These are phyloP conservation scores for Hemicordylus capensis DNA, from an alignment of 2,113 vertebrate species.

Conservation along the genomic window DNA sequence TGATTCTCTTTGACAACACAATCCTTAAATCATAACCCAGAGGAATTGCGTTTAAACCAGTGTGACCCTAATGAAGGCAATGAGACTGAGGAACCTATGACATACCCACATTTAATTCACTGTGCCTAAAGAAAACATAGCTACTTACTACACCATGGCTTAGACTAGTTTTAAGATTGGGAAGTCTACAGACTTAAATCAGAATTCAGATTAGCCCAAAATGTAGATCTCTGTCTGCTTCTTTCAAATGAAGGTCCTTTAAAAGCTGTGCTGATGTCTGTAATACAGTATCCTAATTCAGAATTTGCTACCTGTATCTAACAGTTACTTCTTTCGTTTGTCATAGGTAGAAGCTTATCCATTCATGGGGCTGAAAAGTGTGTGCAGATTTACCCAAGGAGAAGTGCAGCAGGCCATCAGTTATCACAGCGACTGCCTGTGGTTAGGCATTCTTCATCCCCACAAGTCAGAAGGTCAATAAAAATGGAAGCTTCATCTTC, in stretches of 20 bases:
- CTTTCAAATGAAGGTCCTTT: neutral
- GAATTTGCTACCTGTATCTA: conserved; percentile 29
- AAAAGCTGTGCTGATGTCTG: neutral
- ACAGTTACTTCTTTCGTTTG: conserved; percentile 56
- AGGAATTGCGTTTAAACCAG: neutral
- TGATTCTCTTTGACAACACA: neutral
- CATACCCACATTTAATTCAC: too few relatives aligned
- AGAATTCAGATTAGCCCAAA: conserved; percentile 22
- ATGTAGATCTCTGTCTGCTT: neutral
- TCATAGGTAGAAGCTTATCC: conserved; percentile 89
- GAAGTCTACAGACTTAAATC: neutral
- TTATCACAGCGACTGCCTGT: conserved; percentile 74
- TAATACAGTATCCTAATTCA: conserved; percentile 43
- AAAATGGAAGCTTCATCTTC: conserved; percentile 89
- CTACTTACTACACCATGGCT: too few relatives aligned
- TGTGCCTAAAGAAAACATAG: too few relatives aligned
- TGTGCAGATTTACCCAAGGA: conserved; percentile 79
- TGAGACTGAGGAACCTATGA: neutral
- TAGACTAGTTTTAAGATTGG: neutral
- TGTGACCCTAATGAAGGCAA: neutral
- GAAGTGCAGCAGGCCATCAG: conserved; percentile 78
- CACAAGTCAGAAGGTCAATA: conserved; percentile 76
- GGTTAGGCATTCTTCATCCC: conserved; percentile 77
- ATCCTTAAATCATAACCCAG: neutral
- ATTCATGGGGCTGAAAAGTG: conserved; percentile 92